Conservation (phyloP, 1,140 invertebrate genomes). For the Brachionus plicatilis region DNA sequence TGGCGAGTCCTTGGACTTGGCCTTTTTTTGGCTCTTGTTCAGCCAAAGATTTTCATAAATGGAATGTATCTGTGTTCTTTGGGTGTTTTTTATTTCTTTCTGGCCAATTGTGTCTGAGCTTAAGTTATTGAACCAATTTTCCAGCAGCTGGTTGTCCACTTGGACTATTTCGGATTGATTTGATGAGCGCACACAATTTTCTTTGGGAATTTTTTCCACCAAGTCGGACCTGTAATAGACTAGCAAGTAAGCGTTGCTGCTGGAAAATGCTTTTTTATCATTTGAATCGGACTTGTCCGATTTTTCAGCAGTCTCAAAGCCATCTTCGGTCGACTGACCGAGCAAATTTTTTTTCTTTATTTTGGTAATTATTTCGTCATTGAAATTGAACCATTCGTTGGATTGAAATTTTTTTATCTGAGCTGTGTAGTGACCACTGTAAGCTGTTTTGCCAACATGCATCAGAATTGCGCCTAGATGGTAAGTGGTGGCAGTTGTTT, state of each 20-base stretch:
- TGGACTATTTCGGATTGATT: background rate
- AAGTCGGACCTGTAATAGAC: slow-evolving; percentile 16
- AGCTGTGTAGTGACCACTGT: slow-evolving; percentile 69
- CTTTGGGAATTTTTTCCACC: background rate
- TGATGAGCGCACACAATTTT: background rate
- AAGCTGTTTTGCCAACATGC: slow-evolving; percentile 64
- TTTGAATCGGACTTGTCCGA: slow-evolving; percentile 43
- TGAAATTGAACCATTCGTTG: slow-evolving; percentile 64
- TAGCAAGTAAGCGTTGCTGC: background rate
- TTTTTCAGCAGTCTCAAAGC: slow-evolving; percentile 53
- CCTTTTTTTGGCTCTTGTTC: background rate
- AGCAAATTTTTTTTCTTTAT: slow-evolving; percentile 59
- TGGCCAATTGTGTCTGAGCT: background rate
- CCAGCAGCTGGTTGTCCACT: background rate
- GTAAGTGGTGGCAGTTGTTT: slow-evolving; percentile 54
- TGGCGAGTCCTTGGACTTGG: background rate
- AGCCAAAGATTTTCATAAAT: background rate
- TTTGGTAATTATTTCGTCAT: slow-evolving; percentile 66
- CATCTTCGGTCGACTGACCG: slow-evolving; percentile 57
- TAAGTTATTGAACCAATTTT: slow-evolving; percentile 30
- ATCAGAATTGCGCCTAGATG: slow-evolving; percentile 65
- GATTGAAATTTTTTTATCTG: slow-evolving; percentile 61
- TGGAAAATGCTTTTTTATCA: slow-evolving; percentile 35
- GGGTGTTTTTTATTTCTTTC: background rate
- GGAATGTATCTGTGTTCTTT: background rate